Percentiles rank a stretch among this genome's conserved stretches.
Evolutionary conservation across 2,797 vertebrate species (phyloP).

Genomic region (Sternarchorhynchus goeldii): DNA sequence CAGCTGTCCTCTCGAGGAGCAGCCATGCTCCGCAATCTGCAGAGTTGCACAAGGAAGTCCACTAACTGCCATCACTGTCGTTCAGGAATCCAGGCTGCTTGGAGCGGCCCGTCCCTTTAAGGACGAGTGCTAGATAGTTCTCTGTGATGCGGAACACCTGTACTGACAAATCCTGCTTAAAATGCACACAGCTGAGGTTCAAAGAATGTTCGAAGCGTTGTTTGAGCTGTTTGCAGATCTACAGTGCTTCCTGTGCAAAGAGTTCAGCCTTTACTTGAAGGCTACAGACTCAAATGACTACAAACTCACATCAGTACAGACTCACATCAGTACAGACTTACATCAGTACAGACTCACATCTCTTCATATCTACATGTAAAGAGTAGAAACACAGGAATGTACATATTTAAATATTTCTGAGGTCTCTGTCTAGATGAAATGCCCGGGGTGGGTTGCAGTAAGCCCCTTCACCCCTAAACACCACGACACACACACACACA

Average conservation of each 20-base stretch:
- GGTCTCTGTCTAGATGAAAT: constrained; percentile 26
- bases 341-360: constrained; percentile 1
- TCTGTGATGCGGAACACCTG: not conserved
- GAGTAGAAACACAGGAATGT: constrained; percentile 5
- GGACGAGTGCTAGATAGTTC: too few relatives aligned
- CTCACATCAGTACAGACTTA: too few relatives aligned
- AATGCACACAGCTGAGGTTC: not conserved
- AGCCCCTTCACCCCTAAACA: not conserved
- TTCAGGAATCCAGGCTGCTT: too few relatives aligned
- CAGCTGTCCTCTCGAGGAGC: not conserved
- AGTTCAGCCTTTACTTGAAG: constrained; percentile 9
- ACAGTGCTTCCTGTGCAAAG: constrained; percentile 4
- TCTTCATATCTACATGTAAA: not conserved
- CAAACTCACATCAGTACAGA: constrained; percentile 4
- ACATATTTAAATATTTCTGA: constrained; percentile 31
- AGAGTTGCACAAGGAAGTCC: not conserved
- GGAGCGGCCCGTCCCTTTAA: too few relatives aligned
- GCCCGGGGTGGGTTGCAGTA: constrained; percentile 25
- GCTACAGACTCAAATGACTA: not conserved
- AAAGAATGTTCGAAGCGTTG: not conserved
- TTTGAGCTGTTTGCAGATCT: not conserved
- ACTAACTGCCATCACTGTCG: not conserved
- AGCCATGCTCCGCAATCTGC: not conserved
- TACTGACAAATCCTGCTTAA: not conserved
- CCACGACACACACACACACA: not conserved